Base-by-base conservation (phyloP, 2,888 invertebrate species). In the Lypha dubia region DNA sequence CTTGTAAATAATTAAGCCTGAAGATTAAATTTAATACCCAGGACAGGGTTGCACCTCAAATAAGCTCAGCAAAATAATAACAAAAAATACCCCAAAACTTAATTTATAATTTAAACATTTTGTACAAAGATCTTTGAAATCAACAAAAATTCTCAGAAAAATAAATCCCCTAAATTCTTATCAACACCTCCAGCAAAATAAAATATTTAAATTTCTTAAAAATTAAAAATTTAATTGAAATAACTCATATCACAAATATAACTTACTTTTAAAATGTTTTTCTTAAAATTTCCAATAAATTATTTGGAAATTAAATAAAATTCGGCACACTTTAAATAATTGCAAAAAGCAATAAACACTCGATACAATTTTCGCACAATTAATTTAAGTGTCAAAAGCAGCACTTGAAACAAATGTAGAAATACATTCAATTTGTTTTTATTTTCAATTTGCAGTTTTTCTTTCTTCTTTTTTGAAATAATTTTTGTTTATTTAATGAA, bases 131-230 rank as follows among this genome's bases (percentile, higher is more conserved):
- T n/a, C n/a, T n/a, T n/a, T n/a, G n/a, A n/a, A n/a, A n/a, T n/a
- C n/a, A n/a, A n/a, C n/a, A n/a, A n/a, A 51, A 70, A n/a, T 38
- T 65, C n/a, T 17, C 38, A 17, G 8, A 24, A 73, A 20, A 60
- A 73, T 77, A 77, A n/a, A n/a, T n/a, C n/a, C 84, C 80, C 80
- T 84, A 75, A 84, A 63, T 73, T 77, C 80, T 84, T 80, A 77
- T 84, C 80, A 77, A 58, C 56, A 46, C 53, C 15, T n/a, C n/a
- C 15, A 38, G 79, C 53, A 74, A 38, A 0, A 38, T 38, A 13
- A 38, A 11, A 11, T 38, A 49, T 49, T 35, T 46, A 32, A 13
- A 62, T 38, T 51, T n/a, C n/a, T 5, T 13, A 46, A 53, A 73
- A 28, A 62, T 5, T 24, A 11, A 24, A 44, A 71, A 17, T 58